These are phyloP conservation scores for Hemibagrus guttatus DNA, from an alignment of 2,797 vertebrate species.

Conservation along the genomic window DNA sequence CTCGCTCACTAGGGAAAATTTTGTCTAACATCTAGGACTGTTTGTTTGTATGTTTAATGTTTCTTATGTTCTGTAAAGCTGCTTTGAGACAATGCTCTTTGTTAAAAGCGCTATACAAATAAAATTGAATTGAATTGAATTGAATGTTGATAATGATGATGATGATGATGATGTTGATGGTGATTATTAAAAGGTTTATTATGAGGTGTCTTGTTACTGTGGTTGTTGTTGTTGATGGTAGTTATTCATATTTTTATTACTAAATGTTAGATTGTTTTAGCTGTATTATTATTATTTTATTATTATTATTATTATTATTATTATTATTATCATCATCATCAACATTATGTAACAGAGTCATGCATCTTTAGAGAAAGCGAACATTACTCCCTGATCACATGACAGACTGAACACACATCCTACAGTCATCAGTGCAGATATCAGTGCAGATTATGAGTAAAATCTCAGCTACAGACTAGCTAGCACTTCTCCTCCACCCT, in stretches of 20 bases:
- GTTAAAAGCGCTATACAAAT: too few relatives aligned
- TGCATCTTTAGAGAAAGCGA: neutral
- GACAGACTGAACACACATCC: neutral
- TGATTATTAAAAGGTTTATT: neutral
- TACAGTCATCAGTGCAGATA: neutral
- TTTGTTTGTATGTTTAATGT: too few relatives aligned
- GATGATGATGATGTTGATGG: too few relatives aligned
- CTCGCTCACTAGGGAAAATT: too few relatives aligned
- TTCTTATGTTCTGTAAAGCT: too few relatives aligned
- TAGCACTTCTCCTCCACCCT: constrained; percentile 13
- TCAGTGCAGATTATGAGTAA: neutral
- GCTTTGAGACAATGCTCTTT: too few relatives aligned
- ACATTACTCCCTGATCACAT: neutral
- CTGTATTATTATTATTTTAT: neutral
- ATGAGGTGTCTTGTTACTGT: neutral
- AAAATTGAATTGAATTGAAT: too few relatives aligned
- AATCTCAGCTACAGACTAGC: constrained; percentile 52
- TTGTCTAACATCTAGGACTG: too few relatives aligned
- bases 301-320: neutral
- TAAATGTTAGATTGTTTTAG: neutral
- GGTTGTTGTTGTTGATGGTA: too few relatives aligned
- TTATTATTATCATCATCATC: neutral
- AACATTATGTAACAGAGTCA: neutral
- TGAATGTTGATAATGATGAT: too few relatives aligned
- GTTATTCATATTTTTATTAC: neutral